Evolutionary conservation across 2,888 invertebrate species (phyloP).

Genomic region (Myathropa florea): DNA sequence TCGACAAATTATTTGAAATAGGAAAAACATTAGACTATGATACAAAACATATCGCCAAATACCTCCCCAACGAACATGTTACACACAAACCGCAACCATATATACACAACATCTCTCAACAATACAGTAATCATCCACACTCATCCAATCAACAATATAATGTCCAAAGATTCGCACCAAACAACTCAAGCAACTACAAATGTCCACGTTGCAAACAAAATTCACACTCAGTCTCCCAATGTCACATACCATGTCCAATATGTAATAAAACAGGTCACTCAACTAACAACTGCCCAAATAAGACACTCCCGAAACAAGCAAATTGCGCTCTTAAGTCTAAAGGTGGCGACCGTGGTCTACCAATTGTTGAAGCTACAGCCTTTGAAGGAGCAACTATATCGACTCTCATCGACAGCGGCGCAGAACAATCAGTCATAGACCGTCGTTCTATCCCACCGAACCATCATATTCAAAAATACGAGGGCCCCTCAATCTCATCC

Average conservation of each 20-base stretch:
- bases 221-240: conserved; percentile 25
- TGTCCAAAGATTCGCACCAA: neutral
- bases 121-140: neutral
- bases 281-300: conserved; percentile 11
- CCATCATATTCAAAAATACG: too few species aligned
- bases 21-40: neutral
- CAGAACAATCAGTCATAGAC: too few species aligned
- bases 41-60: neutral
- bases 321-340: neutral
- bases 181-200: conserved; percentile 6
- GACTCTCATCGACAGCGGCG: too few species aligned
- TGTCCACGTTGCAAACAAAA: conserved; percentile 17
- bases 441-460: too few species aligned
- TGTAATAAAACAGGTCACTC: conserved; percentile 21
- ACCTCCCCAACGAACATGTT: neutral
- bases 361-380: too few species aligned
- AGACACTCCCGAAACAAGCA: neutral
- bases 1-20: neutral
- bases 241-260: conserved; percentile 7
- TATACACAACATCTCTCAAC: neutral
- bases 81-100: neutral
- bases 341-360: too few species aligned
- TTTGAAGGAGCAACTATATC: too few species aligned
- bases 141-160: neutral
- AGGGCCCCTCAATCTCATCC: too few species aligned